Percentiles rank a stretch among this genome's conserved stretches.
These are phyloP conservation scores for Plodia interpunctella DNA, from an alignment of 1,140 invertebrate genomes.

Conservation along the genomic window DNA sequence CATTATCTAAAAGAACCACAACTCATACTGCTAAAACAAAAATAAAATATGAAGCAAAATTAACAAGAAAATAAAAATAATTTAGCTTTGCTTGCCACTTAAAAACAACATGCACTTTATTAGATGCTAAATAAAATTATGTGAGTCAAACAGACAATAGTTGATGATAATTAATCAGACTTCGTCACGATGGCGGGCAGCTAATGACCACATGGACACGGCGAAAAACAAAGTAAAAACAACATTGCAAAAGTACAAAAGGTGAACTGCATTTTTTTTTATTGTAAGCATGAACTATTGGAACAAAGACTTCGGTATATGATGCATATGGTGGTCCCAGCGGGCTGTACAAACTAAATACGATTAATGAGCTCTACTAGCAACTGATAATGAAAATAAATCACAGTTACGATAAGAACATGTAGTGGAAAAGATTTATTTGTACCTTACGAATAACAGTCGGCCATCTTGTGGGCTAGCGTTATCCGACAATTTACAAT, in stretches of 20 bases:
- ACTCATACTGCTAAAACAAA: slow-evolving; percentile 49
- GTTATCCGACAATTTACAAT: slow-evolving; percentile 70
- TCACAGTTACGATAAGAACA: slow-evolving; percentile 30
- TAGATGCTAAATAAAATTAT: not conserved
- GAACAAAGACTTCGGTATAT: slow-evolving; percentile 53
- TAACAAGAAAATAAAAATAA: not conserved
- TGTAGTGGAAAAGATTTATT: slow-evolving; percentile 53
- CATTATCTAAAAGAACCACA: slow-evolving; percentile 73
- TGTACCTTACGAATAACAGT: slow-evolving; percentile 76
- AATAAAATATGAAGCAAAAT: slow-evolving; percentile 5
- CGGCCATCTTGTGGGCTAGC: slow-evolving; percentile 75
- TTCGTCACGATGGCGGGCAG: not conserved
- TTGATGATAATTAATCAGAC: not conserved
- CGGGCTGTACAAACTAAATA: slow-evolving; percentile 16
- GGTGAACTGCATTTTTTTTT: slow-evolving; percentile 24
- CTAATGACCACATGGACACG: not conserved
- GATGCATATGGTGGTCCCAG: not conserved
- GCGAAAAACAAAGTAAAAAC: slow-evolving; percentile 12
- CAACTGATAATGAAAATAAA: slow-evolving; percentile 21
- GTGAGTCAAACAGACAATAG: too few relatives aligned
- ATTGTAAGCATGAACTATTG: slow-evolving; percentile 27
- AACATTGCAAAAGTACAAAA: slow-evolving; percentile 21
- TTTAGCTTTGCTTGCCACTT: not conserved
- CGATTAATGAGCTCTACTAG: slow-evolving; percentile 20
- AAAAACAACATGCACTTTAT: not conserved